Evolutionary conservation across 2,113 vertebrate species (phyloP).

Genomic region (Monopterus albus): DNA sequence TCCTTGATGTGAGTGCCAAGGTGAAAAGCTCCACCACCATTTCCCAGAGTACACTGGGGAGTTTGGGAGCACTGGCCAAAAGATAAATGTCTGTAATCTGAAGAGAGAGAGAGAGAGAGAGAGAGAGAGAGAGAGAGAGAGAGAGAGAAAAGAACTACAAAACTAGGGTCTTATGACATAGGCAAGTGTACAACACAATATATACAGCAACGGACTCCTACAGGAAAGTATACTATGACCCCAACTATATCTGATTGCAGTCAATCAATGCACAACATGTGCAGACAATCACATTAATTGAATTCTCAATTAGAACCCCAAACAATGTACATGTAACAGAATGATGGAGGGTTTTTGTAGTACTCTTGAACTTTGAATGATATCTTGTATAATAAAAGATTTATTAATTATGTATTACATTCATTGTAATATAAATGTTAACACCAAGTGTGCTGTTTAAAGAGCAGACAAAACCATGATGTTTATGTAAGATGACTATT

Average conservation of each 20-base stretch:
- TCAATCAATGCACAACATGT: constrained; percentile 35
- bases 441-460: neutral
- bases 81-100: constrained; percentile 34
- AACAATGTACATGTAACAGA: constrained; percentile 5
- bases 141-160: constrained; percentile 43
- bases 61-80: constrained; percentile 46
- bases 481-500: neutral
- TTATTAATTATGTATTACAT: neutral
- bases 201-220: constrained; percentile 20
- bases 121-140: too few relatives aligned
- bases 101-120: too few relatives aligned
- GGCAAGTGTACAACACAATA: constrained; percentile 25
- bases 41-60: constrained; percentile 75
- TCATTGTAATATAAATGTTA: neutral
- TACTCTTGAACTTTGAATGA: neutral
- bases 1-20: constrained; percentile 79
- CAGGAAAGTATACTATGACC: constrained; percentile 37
- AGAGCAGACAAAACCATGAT: neutral
- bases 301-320: constrained; percentile 19
- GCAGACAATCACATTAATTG: constrained; percentile 28
- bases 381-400: neutral
- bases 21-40: constrained; percentile 70
- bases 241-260: constrained; percentile 23
- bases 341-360: neutral
- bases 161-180: constrained; percentile 31